These are phyloP conservation scores for Alosa sapidissima DNA, from an alignment of 2,797 vertebrate genomes.

Conservation along the genomic window DNA sequence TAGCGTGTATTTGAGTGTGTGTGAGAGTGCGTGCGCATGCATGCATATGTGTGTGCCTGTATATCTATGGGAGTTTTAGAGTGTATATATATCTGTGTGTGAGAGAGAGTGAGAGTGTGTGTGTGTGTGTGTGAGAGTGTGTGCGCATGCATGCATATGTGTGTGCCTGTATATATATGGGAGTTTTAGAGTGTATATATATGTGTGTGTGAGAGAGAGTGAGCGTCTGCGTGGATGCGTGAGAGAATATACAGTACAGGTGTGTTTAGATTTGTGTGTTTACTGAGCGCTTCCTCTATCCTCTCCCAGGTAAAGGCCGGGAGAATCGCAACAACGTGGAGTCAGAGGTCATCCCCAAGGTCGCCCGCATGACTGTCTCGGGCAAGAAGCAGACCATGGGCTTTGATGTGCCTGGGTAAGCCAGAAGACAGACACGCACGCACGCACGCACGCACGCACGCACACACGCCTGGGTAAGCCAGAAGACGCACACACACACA, in stretches of 20 bases:
- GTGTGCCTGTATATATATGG: too few relatives aligned
- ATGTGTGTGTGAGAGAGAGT: not conserved
- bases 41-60: not conserved
- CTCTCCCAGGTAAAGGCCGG: slow-evolving; percentile 80
- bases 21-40: not conserved
- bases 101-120: not conserved
- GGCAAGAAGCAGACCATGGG: slow-evolving; percentile 98
- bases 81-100: not conserved
- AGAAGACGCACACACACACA: too few relatives aligned
- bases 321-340: slow-evolving; percentile 70
- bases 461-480: too few relatives aligned
- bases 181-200: too few relatives aligned
- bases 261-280: slow-evolving; percentile 15
- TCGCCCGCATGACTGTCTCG: slow-evolving; percentile 95
- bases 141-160: too few relatives aligned
- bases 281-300: slow-evolving; percentile 37
- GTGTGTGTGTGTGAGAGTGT: not conserved
- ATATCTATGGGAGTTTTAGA: not conserved
- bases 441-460: too few relatives aligned
- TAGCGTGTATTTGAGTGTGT: too few relatives aligned
- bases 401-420: slow-evolving; percentile 94
- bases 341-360: slow-evolving; percentile 90
- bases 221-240: not conserved
- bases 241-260: slow-evolving; percentile 13
- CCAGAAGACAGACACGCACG: not conserved